Conservation (phyloP, 2,888 invertebrate genomes). For the Parnassius orleans region DNA sequence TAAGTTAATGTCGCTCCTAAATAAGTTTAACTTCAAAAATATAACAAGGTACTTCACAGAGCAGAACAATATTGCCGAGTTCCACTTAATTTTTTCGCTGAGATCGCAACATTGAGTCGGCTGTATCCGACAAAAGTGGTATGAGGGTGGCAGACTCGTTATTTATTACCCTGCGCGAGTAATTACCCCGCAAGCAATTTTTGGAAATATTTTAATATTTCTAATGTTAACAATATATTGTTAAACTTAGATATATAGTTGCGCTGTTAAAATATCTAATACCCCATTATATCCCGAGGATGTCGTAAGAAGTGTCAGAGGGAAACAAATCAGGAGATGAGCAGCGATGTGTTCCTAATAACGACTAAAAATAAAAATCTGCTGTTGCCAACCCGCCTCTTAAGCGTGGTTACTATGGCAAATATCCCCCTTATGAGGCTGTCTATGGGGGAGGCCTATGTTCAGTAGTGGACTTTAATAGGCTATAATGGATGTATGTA, state of each 20-base stretch:
- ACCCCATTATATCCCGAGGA: too few species aligned
- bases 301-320: too few species aligned
- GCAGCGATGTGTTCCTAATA: too few species aligned
- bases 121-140: not conserved
- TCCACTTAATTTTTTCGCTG: constrained; percentile 13
- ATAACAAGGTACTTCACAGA: not conserved
- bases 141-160: not conserved
- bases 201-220: not conserved
- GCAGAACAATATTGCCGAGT: not conserved
- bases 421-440: too few species aligned
- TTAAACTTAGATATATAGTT: not conserved
- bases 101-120: constrained; percentile 1
- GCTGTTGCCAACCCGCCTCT: too few species aligned
- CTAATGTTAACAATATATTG: not conserved
- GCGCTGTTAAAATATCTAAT: too few species aligned
- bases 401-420: too few species aligned
- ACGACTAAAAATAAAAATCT: too few species aligned
- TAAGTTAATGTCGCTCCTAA: not conserved
- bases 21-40: not conserved
- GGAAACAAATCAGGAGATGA: too few species aligned
- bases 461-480: too few species aligned
- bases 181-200: constrained; percentile 8
- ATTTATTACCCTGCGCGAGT: constrained; percentile 8
- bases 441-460: too few species aligned
- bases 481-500: too few species aligned